Percentiles rank a stretch among this genome's conserved stretches.
Conservation (phyloP, 2,113 vertebrate species). For the Illadopsis cleaveri region DNA sequence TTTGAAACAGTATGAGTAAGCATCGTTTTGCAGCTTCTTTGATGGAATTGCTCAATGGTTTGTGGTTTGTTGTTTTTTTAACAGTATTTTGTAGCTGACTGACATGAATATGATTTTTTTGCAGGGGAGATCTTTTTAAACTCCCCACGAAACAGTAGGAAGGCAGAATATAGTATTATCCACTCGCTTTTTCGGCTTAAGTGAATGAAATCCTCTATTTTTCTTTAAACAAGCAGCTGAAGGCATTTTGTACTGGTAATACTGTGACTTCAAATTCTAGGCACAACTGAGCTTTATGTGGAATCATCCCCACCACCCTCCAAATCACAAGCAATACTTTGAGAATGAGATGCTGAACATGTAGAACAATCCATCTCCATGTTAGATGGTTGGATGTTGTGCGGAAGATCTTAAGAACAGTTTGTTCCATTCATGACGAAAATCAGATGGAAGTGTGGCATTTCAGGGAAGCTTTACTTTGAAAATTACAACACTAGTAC, state of each 20-base stretch:
- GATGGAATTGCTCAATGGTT: conserved; percentile 72
- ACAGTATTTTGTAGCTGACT: conserved; percentile 71
- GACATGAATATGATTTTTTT: conserved; percentile 64
- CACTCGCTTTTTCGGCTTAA: conserved; percentile 66
- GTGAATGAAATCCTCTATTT: conserved; percentile 55
- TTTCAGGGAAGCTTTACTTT: conserved; percentile 80
- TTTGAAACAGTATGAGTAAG: conserved; percentile 86
- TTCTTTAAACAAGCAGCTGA: conserved; percentile 64
- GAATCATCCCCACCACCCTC: conserved; percentile 75
- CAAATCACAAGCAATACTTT: conserved; percentile 62
- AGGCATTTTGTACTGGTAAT: conserved; percentile 57
- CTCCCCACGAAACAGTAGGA: conserved; percentile 70
- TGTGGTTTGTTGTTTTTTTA: conserved; percentile 27
- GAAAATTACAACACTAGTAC: conserved; percentile 82
- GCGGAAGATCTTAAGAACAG: conserved; percentile 68
- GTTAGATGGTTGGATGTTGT: conserved; percentile 67
- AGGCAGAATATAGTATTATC: conserved; percentile 73
- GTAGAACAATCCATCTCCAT: conserved; percentile 71
- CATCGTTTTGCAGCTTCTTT: conserved; percentile 80
- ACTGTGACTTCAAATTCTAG: conserved; percentile 61
- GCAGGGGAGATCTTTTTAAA: conserved; percentile 64
- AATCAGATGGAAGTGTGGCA: conserved; percentile 71
- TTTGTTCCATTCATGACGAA: conserved; percentile 73
- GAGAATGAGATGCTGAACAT: conserved; percentile 50
- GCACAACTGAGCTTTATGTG: conserved; percentile 54